Base-by-base conservation (phyloP, 2,888 invertebrate genomes). In the Cordylochernes scorpioides region DNA sequence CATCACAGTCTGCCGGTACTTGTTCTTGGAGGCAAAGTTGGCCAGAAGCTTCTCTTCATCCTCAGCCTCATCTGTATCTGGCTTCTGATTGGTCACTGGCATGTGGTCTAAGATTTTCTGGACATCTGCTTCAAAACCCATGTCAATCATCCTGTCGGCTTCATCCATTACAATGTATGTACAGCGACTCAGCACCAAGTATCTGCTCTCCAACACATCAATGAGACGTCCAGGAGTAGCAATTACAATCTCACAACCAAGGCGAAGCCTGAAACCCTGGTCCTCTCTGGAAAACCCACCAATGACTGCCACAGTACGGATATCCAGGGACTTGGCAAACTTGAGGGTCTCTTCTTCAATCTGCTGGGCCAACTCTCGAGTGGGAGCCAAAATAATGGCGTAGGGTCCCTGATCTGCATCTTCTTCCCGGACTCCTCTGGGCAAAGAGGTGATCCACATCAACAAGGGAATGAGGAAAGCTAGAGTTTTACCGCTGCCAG, bases 161-260 rank as follows among this genome's bases (percentile, higher is more conserved):
- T 64, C 63, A 43, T 64, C 63, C 42, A 63, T 52, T 32, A 63
- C 91, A 35, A 97, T 86, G 52, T 99, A 99, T 0, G 97, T 94
- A 54, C 97, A 99, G 48, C 94, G 80, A 53, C 74, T 80, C 10
- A 99, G 59, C 6, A 94, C 91, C 40, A 99, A 60, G 52, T 97
- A 99, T 34, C 91, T 66, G 56, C 97, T 99, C 57, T 97, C 94
- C 36, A 99, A 57, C 2, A 97, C 94, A 54, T 99, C 97, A 39
- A 97, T 86, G 25, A 99, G 64, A 65, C 97, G 80, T 62, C 97
- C 97, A 4, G 97, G 97, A 1, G 97, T 99, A 2, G 97, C 97
- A 46, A 99, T 99, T 6, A 99, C 94, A 45, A 97, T 86, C 67
- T 97, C 97, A 54, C 97, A 97, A 25, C 97, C 97, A 59, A 91